A percentile compares a stretch with the other conserved stretches of the same genome.
Conservation (phyloP, 2,797 vertebrate genomes). For the Sebastes melanostomus region DNA sequence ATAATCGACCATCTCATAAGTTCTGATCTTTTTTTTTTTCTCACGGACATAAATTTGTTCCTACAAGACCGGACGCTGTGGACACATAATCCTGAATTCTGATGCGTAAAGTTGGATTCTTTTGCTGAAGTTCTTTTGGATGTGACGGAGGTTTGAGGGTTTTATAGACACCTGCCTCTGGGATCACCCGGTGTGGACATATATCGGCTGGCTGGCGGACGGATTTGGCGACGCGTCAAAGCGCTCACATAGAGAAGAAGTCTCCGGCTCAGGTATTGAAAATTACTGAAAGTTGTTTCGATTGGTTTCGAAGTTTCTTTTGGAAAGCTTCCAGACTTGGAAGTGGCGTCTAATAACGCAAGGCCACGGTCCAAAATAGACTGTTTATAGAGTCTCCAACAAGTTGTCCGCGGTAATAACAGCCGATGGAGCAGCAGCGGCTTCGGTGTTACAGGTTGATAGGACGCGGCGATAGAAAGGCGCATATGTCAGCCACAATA, state of each 20-base stretch:
- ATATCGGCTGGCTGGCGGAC: constrained; percentile 28
- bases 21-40: not conserved
- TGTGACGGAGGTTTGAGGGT: constrained; percentile 72
- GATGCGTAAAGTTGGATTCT: constrained; percentile 73
- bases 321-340: not conserved
- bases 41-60: constrained; percentile 23
- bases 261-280: constrained; percentile 73
- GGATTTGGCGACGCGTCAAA: constrained; percentile 40
- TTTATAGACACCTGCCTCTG: constrained; percentile 67
- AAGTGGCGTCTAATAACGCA: not conserved
- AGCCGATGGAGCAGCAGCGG: constrained; percentile 1
- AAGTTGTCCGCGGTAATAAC: constrained; percentile 52
- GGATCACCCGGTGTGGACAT: constrained; percentile 56
- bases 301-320: constrained; percentile 19
- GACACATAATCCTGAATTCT: constrained; percentile 47
- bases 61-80: constrained; percentile 19
- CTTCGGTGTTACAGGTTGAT: constrained; percentile 73
- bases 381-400: constrained; percentile 38
- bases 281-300: constrained; percentile 24
- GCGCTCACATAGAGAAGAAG: constrained; percentile 55
- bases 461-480: constrained; percentile 14
- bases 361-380: not conserved
- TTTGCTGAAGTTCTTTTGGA: constrained; percentile 65
- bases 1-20: constrained; percentile 27
- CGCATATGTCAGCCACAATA: constrained; percentile 28